Evolutionary conservation across 2,113 vertebrate species (phyloP), one percentile per base, ranked within the genome.

Genomic region (Ia io): DNA sequence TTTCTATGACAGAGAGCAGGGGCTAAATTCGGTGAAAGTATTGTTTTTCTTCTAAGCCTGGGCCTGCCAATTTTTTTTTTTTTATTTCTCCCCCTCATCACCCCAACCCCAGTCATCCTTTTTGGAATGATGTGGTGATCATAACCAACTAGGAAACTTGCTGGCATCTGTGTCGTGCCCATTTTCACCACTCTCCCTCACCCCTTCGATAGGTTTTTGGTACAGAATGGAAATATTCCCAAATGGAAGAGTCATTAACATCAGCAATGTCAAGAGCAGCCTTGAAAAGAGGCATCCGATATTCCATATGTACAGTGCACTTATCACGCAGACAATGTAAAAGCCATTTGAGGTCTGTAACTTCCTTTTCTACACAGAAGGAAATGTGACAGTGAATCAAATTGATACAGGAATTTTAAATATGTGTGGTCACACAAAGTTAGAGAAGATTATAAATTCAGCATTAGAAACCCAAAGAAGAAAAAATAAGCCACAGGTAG

Each of bases 1-100:
- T 96, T 97, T 97, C 86, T 97, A 84, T 97, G 95, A 97, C 95
- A 98, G 93, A 95, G 95, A 97, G 93, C 95, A 97, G 95, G 95
- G 97, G 92, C 90, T 96, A 95, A 97, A 91, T 96, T 96, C 67
- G 35, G 96, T 89, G 93, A 97, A 97, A 97, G 94, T 91, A 96
- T 95, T 97, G 94, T 95, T 97, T 97, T 98, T 94, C 97, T 95
- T 98, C 77, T 90, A 71, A 94, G 74, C 78, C 37, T 63, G 82
- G 69, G 73, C 86, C 88, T 95, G 95, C 96, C 96, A 96, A 96
- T 71, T 91, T 94, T 96, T 93, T 97, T 97, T 93, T 92, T 97
- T 97, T 94, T 74, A 90, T 95, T 92, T 79, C 90, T 70, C n/a
- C 42, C 32, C 80, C 16, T 14, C 5, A 20, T 18, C 13, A 28